Conservation (phyloP, 92 coral and sea anemone species). For the Zoanthus sociatus region DNA sequence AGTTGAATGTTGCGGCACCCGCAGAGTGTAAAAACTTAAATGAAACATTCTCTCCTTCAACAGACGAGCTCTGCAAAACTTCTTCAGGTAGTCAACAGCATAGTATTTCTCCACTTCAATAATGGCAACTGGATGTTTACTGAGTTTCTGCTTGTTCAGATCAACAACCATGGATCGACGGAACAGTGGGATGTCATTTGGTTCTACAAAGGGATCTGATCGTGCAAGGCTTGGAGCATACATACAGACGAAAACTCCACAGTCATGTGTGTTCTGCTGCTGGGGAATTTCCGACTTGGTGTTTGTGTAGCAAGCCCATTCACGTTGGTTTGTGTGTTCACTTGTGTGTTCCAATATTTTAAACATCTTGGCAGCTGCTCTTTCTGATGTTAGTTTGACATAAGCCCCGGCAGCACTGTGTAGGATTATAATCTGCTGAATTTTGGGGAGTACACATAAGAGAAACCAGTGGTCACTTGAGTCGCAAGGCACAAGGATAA, state of each 20-base stretch:
- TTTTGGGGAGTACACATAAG: constrained; percentile 52
- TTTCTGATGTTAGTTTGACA: constrained; percentile 31
- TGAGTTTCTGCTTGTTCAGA: constrained; percentile 37
- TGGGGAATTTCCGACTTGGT: constrained; percentile 6
- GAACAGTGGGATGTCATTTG: constrained; percentile 27
- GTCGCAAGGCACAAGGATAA: constrained; percentile 62
- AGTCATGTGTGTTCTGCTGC: constrained; percentile 32
- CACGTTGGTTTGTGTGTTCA: constrained; percentile 24
- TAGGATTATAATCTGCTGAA: constrained; percentile 32
- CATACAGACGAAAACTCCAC: constrained; percentile 12
- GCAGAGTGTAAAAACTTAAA: constrained; percentile 14
- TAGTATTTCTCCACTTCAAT: constrained; percentile 47
- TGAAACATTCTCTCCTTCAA: constrained; percentile 29
- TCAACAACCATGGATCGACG: constrained; percentile 38
- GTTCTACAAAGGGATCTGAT: constrained; percentile 19
- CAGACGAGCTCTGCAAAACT: constrained; percentile 44
- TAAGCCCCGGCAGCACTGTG: constrained; percentile 52
- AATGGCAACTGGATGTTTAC: constrained; percentile 37
- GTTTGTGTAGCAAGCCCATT: constrained; percentile 22
- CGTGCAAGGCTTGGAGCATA: constrained; percentile 28
- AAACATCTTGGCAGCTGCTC: constrained; percentile 27
- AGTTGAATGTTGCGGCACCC: constrained; percentile 3
- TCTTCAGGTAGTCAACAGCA: constrained; percentile 51
- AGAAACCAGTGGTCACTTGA: constrained; percentile 63
- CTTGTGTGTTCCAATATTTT: constrained; percentile 26